phyloP scores from a whole-genome alignment of 1,140 invertebrate species.

The Brachionus manjavacas region DNA sequence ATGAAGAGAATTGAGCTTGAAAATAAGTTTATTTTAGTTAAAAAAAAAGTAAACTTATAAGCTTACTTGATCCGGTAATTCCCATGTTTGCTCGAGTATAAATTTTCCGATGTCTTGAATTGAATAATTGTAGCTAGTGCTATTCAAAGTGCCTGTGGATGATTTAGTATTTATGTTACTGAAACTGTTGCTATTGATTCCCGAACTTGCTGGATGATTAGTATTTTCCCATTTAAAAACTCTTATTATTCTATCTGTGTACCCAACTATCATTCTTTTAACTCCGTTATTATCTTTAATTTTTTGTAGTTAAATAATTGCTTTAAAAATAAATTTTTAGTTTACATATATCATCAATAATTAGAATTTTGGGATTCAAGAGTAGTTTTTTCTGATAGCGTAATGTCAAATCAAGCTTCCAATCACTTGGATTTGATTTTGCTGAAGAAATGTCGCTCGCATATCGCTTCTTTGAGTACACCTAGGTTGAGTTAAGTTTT shows the following conservation, averaged over 20 bases:
- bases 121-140: background rate
- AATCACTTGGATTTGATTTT: constrained; percentile 12
- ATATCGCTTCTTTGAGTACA: background rate
- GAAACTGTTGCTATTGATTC: constrained; percentile 8
- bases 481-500: background rate
- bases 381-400: background rate
- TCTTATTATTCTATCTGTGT: constrained; percentile 22
- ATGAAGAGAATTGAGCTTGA: constrained; percentile 9
- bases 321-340: background rate
- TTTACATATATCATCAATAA: constrained; percentile 19
- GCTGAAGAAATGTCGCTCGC: background rate
- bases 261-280: constrained; percentile 20
- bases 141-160: background rate
- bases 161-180: constrained; percentile 10
- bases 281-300: constrained; percentile 5
- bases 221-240: constrained; percentile 9
- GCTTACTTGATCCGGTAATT: background rate
- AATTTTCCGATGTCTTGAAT: constrained; percentile 9
- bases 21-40: background rate
- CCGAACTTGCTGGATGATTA: background rate
- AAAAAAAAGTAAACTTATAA: background rate
- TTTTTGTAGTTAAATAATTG: background rate
- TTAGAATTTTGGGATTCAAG: background rate
- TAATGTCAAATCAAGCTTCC: background rate
- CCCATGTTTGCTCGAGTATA: constrained; percentile 13